phyloP scores from a whole-genome alignment of 2,113 vertebrate genomes.

The Erinaceus europaeus region DNA sequence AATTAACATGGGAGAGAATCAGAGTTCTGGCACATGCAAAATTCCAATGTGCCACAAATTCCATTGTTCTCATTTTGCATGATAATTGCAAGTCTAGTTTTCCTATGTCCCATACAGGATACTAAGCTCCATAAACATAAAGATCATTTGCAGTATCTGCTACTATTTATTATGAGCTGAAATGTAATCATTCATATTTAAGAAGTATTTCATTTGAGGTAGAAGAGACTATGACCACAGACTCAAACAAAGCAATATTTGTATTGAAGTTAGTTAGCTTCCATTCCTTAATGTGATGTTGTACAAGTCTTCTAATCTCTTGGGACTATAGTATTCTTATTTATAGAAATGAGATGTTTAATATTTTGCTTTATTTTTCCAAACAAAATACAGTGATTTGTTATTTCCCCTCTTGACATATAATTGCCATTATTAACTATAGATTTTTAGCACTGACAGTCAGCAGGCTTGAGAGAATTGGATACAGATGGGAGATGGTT shows the following conservation, averaged over 20 bases:
- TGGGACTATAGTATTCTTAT: background rate
- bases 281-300: background rate
- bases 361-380: slow-evolving; percentile 25
- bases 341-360: slow-evolving; percentile 14
- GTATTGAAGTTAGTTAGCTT: background rate
- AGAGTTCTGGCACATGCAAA: no score
- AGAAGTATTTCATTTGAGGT: background rate
- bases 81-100: background rate
- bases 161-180: background rate
- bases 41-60: no score
- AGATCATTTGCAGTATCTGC: background rate
- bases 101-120: background rate
- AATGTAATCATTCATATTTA: background rate
- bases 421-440: background rate
- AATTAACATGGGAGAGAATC: no score
- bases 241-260: background rate
- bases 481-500: background rate
- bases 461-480: background rate
- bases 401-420: background rate
- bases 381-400: background rate
- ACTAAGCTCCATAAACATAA: background rate
- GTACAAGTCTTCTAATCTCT: background rate
- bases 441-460: background rate
- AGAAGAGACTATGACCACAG: background rate
- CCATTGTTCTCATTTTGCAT: no score